Conservation (phyloP, 2,113 vertebrate species). For the Kobus ellipsiprymnus region DNA sequence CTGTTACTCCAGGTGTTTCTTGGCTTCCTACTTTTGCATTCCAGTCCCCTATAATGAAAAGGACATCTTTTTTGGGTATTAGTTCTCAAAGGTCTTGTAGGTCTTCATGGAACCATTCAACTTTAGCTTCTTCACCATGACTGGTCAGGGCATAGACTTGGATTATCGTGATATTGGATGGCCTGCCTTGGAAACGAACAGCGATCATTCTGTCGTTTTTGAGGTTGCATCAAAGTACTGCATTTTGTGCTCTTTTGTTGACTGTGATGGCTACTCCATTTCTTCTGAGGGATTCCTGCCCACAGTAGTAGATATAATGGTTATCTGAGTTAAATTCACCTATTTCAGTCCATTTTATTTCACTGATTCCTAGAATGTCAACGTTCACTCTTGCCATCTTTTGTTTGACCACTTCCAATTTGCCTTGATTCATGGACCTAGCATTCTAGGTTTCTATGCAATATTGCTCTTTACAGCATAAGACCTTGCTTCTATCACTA, state of each 20-base stretch:
- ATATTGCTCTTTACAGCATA: background rate
- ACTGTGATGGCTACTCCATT: background rate
- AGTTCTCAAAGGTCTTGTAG: background rate
- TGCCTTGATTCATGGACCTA: background rate
- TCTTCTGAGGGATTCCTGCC: background rate
- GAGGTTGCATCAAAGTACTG: background rate
- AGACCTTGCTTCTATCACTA: background rate
- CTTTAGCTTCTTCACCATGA: background rate
- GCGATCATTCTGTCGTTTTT: fast-evolving
- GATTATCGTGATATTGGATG: background rate
- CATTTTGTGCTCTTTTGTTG: background rate
- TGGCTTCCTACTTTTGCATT: background rate
- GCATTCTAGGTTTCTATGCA: background rate
- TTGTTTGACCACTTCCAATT: background rate
- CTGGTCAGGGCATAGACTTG: background rate
- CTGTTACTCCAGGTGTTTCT: background rate
- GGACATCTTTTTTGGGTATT: background rate
- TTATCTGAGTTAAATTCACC: background rate
- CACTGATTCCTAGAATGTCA: background rate
- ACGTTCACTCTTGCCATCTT: background rate
- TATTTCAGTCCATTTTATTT: background rate
- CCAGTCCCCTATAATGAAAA: background rate
- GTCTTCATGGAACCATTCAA: background rate
- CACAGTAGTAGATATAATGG: background rate
- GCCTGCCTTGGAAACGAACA: background rate